Evolutionary conservation across 2,797 vertebrate genomes (phyloP).

Genomic region (Pangasius mekongensis): DNA sequence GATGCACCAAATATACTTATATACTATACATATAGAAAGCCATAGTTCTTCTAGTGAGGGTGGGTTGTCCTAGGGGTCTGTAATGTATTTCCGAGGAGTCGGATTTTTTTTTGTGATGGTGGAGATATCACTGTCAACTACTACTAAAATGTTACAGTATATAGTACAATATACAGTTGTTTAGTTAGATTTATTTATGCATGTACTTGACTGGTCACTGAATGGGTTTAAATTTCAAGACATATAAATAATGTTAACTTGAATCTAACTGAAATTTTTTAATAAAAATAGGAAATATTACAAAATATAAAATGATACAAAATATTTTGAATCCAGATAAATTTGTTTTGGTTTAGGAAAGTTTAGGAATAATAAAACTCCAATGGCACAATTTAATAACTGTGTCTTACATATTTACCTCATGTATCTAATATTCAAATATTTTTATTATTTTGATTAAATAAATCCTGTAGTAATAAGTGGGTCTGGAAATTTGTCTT

Average conservation of each 20-base stretch:
- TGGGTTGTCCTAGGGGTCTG: not conserved
- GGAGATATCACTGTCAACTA: not conserved
- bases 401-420: not conserved
- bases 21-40: not conserved
- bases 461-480: not conserved
- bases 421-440: not conserved
- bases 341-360: not conserved
- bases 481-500: constrained; percentile 6
- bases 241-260: not conserved
- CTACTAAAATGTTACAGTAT: not conserved
- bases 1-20: not conserved
- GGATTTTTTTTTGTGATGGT: not conserved
- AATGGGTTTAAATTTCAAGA: not conserved
- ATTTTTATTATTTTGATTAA: not conserved
- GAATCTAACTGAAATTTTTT: not conserved
- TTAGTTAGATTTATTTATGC: not conserved
- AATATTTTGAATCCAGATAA: not conserved
- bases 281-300: not conserved
- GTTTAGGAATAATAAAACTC: not conserved
- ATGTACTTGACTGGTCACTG: not conserved
- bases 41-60: not conserved
- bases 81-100: not conserved
- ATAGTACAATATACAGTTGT: not conserved
- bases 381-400: not conserved
- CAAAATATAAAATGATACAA: not conserved